Evolutionary conservation across 2,888 invertebrate species (phyloP), one percentile per base, ranked within the genome.

Genomic region (Zonitis immaculata): DNA sequence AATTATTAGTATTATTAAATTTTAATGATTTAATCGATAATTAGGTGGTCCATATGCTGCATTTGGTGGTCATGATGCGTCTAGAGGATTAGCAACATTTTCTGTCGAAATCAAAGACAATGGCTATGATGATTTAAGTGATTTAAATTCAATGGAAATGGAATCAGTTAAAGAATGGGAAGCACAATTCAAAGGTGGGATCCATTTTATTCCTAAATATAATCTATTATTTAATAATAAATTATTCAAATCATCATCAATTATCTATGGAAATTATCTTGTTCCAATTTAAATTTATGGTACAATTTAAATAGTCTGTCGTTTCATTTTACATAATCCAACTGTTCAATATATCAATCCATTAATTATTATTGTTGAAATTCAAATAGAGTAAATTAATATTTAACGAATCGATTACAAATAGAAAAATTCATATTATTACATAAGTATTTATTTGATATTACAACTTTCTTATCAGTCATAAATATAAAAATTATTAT

Each of bases 81-180:
- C 96, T 5, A 82, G 97, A 73, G 95, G 95, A 32, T 79, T 98
- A 49, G 97, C 95, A 35, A 96, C 93, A 58, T 98, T 98, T 76
- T 89, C 89, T 30, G 87, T 96, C 44, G 84, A 86, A 47, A 82
- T 85, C 47, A 85, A 86, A 58, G 88, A 86, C 64, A 88, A 88
- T 57, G 61, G 60, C 9, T 95, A 95, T 78, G 97, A 98, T 80
- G 97, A 98, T 76, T 82, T 98, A 50, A 92, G 92, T 75, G 97
- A 98, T 77, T 83, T 98, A 51, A 90, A 88, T 71, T 85, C 89
- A 11, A 85, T 89, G 80, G 91, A 98, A 79, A 95, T 97, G 93
- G 95, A 95, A 65, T 91, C 93, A 18, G 89, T 97, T 6, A 84
- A 85, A 62, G 97, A 98, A 78, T 98, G 98, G 98, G 95, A 96